Base-by-base conservation (phyloP, 2,113 vertebrate species). In the Sakesphorus luctuosus region DNA sequence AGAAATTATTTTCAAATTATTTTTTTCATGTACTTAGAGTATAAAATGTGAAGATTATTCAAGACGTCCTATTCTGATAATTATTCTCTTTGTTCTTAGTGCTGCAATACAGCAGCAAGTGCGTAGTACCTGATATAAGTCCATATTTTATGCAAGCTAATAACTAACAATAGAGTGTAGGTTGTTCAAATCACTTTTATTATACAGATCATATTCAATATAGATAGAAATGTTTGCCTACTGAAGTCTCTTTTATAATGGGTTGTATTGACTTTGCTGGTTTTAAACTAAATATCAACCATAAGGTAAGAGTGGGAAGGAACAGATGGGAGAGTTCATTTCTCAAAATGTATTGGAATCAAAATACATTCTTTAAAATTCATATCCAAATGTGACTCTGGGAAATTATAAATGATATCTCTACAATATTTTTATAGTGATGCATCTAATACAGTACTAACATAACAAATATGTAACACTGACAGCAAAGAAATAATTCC, bases 251-350 rank as follows among this genome's bases (percentile, higher is more conserved):
- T 94, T 90, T 92, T 90, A 58, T 96, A 97, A 96, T 79, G 43
- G 59, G 9, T 68, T 93, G 43, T 92, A 95, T 84, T 97, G 93
- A 96, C 63, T 97, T 95, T 87, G 13, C 83, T 94, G 40, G 67
- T 96, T 94, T 90, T 86, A 91, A 95, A 87, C 79, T 96, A 90
- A 96, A 89, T 93, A 83, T 92, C 96, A 95, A 38, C 88, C 81
- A 97, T 96, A 97, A 95, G 97, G 95, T 89, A 93, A 86, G 91
- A 95, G 97, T 96, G 87, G 94, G 91, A 96, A 69, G 87, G 76
- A 95, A 55, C 97, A 93, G 89, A 97, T 92, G 94, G 94, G 96
- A 96, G 62, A 87, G 75, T 92, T 97, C 38, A 74, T 91, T 96
- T 97, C 75, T 95, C 95, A 74, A 79, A 97, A 85, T 76, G 24